These are phyloP conservation scores for Drosophila borborema DNA, from an alignment of 2,888 invertebrate genomes.

Conservation along the genomic window DNA sequence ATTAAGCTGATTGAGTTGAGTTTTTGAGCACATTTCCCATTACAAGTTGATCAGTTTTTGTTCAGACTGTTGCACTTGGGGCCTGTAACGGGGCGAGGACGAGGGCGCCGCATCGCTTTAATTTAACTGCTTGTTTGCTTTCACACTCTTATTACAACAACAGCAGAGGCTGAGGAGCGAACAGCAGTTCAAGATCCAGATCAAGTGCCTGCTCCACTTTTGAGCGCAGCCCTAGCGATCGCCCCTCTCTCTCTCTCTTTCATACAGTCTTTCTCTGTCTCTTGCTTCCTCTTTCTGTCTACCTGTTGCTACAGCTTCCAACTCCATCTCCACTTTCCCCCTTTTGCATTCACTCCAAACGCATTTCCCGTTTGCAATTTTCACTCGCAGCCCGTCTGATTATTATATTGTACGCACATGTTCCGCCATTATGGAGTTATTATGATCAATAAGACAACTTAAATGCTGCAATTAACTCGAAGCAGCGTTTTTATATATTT, in stretches of 20 bases:
- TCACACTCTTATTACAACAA: slow-evolving; percentile 76
- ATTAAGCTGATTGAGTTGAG: slow-evolving; percentile 80
- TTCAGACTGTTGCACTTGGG: slow-evolving; percentile 1
- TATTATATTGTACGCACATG: slow-evolving; percentile 84
- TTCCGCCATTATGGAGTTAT: slow-evolving; percentile 86
- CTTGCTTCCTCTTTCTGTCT: neutral
- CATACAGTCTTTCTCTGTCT: neutral
- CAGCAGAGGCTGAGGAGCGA: slow-evolving; percentile 26
- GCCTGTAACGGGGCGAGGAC: slow-evolving; percentile 15
- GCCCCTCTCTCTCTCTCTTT: slow-evolving; percentile 2
- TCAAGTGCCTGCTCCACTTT: slow-evolving; percentile 66
- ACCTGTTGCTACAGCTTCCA: slow-evolving; percentile 18
- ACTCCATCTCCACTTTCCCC: slow-evolving; percentile 6
- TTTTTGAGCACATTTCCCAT: slow-evolving; percentile 74
- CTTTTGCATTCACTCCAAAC: slow-evolving; percentile 23
- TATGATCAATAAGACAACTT: slow-evolving; percentile 85
- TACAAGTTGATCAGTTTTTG: slow-evolving; percentile 75
- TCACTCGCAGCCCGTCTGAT: slow-evolving; percentile 74
- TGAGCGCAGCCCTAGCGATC: slow-evolving; percentile 35
- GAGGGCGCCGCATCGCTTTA: slow-evolving; percentile 53
- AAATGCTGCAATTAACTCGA: slow-evolving; percentile 85
- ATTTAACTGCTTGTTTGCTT: slow-evolving; percentile 81
- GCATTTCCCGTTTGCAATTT: slow-evolving; percentile 76
- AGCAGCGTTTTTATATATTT: slow-evolving; percentile 51
- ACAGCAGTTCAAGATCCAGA: slow-evolving; percentile 18